A percentile compares a stretch with the other conserved stretches of the same genome.
Evolutionary conservation across 2,888 invertebrate genomes (phyloP).

Genomic region (Heliconius erato): DNA sequence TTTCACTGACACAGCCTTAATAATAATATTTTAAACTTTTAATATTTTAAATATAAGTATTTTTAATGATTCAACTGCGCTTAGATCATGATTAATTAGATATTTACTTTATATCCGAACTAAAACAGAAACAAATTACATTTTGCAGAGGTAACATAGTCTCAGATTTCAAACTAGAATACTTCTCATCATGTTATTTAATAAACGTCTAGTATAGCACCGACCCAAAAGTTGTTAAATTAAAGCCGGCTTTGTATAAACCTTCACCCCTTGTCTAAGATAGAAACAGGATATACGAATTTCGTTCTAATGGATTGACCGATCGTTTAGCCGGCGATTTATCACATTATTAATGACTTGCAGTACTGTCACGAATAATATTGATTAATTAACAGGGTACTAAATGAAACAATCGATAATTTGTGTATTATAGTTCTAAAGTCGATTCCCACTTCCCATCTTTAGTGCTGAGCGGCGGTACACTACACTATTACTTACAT

Average conservation of each 20-base stretch:
- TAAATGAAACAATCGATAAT: background rate
- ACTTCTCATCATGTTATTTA: conserved; percentile 49
- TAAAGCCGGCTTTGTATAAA: conserved; percentile 63
- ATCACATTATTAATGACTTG: conserved; percentile 67
- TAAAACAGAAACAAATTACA: background rate
- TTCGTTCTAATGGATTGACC: conserved; percentile 71
- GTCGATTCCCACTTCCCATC: background rate
- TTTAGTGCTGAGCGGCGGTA: background rate
- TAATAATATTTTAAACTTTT: too few species aligned
- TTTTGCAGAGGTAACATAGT: background rate
- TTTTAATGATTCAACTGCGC: background rate
- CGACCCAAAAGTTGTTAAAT: conserved; percentile 71
- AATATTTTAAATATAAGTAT: too few species aligned
- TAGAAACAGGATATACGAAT: conserved; percentile 68
- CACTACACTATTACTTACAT: background rate
- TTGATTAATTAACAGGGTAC: background rate
- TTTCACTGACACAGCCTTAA: too few species aligned
- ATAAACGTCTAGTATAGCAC: conserved; percentile 62
- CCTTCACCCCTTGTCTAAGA: conserved; percentile 64
- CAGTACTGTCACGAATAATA: conserved; percentile 14
- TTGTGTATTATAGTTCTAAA: background rate
- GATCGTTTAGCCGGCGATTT: conserved; percentile 67
- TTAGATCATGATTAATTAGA: background rate
- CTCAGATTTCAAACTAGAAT: background rate
- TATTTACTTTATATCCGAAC: background rate